A percentile compares a stretch with the other conserved stretches of the same genome.
These are phyloP conservation scores for Prorops nasuta DNA, from an alignment of 1,140 invertebrate species.

Conservation along the genomic window DNA sequence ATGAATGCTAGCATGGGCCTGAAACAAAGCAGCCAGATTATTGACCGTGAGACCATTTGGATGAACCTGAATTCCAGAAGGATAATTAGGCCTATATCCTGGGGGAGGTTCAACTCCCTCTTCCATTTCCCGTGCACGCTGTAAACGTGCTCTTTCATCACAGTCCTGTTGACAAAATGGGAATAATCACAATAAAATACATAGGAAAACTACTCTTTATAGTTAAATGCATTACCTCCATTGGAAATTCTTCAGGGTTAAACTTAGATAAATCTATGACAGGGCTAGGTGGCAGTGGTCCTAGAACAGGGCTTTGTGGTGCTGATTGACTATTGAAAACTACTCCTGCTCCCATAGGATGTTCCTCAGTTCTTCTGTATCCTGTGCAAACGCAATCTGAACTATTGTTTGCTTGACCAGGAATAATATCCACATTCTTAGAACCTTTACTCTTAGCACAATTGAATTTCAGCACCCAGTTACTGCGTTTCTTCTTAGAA, in stretches of 20 bases:
- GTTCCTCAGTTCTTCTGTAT: slow-evolving; percentile 61
- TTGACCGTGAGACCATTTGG: slow-evolving; percentile 63
- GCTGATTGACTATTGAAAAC: slow-evolving; percentile 55
- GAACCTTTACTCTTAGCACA: slow-evolving; percentile 60
- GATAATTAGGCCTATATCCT: slow-evolving; percentile 57
- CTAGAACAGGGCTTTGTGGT: slow-evolving; percentile 44
- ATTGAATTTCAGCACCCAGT: slow-evolving; percentile 65
- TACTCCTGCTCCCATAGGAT: slow-evolving; percentile 55
- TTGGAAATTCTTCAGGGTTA: slow-evolving; percentile 63
- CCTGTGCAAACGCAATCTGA: slow-evolving; percentile 65
- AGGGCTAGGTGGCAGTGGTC: slow-evolving; percentile 49
- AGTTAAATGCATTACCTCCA: slow-evolving; percentile 44
- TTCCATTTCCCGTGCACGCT: slow-evolving; percentile 73
- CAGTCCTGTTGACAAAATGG: slow-evolving; percentile 60
- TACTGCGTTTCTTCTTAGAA: slow-evolving; percentile 60
- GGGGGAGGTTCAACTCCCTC: slow-evolving; percentile 72
- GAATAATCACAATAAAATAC: background rate
- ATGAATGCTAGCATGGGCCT: slow-evolving; percentile 59
- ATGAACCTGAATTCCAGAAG: slow-evolving; percentile 55
- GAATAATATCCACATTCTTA: slow-evolving; percentile 54
- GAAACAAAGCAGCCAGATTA: slow-evolving; percentile 62
- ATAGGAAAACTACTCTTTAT: background rate
- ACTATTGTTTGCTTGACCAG: slow-evolving; percentile 50
- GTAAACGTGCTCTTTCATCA: slow-evolving; percentile 68
- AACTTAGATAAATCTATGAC: slow-evolving; percentile 63